Base-by-base conservation (phyloP, 2,113 vertebrate genomes). In the Orthonyx spaldingii region DNA sequence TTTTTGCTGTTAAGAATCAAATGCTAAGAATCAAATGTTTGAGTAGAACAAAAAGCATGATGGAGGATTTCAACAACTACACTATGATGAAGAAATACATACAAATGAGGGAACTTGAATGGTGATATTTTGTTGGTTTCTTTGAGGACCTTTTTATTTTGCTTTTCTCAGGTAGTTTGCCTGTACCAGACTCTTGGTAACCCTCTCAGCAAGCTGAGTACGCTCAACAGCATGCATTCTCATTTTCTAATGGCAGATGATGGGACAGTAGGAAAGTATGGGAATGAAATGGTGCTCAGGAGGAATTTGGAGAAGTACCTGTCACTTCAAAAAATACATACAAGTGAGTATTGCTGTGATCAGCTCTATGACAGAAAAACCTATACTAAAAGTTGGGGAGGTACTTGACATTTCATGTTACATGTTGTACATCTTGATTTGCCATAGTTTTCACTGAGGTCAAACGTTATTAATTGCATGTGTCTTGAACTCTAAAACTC, bases 161-260 rank as follows among this genome's bases (percentile, higher is more conserved):
- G 50, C 7, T 97, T 97, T 75, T 95, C 59, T 69, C 93, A 99
- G 99, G 98, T 98, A 47, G 98, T 99, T 87, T 98, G 98, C 81
- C 98, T 98, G 52, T 99, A 99, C 96, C 99, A 99, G 97, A 98
- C 98, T 2, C 95, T 99, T 91, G 98, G 98, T 41, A 99, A 99
- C 75, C 99, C 99, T 16, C 96, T 99, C 79, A 99, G 99, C 97
- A 99, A 99, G 97, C 97, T 99, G 61, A 98, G 98, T 81, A 98
- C 98, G n/a, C 98, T 99, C 70, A 99, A 99, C 84, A 97, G 98
- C 95, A 98, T 99, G 98, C 99, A 99, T 96, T 99, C 99, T 16
- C 98, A 99, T 97, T 99, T 99, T 96, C 98, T 99, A 70, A 96
- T 99, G 96, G 98, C 98, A 65, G 99, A 99, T 63, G 99, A 99